These are phyloP conservation scores for Tetrao urogallus DNA, from an alignment of 2,113 vertebrate genomes.

Conservation along the genomic window DNA sequence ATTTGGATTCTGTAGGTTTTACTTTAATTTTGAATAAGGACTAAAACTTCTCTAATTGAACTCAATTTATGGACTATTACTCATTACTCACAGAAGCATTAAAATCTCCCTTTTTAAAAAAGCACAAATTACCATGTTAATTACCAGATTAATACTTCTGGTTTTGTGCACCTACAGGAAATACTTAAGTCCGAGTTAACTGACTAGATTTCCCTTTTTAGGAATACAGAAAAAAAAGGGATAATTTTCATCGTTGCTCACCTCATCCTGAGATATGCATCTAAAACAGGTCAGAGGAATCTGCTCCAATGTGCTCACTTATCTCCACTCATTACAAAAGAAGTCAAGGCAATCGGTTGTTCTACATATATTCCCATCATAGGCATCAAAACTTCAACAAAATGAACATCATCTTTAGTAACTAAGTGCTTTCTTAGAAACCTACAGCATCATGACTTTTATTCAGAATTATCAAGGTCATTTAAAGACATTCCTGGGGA, in stretches of 20 bases:
- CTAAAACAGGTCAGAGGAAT: not conserved
- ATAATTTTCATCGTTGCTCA: not conserved
- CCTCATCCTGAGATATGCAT: not conserved
- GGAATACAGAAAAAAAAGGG: not conserved
- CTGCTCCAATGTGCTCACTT: not conserved
- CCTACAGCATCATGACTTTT: not conserved
- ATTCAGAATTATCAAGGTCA: too few species aligned
- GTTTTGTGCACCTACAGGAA: not conserved
- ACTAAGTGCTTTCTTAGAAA: not conserved
- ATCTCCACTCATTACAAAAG: not conserved
- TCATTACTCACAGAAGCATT: not conserved
- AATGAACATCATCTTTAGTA: not conserved
- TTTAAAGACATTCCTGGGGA: not conserved
- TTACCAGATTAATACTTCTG: not conserved
- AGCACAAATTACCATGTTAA: not conserved
- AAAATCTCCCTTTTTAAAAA: not conserved
- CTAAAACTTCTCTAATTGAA: not conserved
- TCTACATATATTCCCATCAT: not conserved
- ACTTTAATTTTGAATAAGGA: not conserved
- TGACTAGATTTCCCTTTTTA: not conserved
- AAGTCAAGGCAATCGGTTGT: not conserved
- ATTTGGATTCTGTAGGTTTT: not conserved
- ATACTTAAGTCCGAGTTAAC: fast-evolving
- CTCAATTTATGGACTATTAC: not conserved
- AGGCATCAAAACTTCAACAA: not conserved